Base-by-base conservation (phyloP, 2,888 invertebrate species). In the Trichacis sp. region DNA sequence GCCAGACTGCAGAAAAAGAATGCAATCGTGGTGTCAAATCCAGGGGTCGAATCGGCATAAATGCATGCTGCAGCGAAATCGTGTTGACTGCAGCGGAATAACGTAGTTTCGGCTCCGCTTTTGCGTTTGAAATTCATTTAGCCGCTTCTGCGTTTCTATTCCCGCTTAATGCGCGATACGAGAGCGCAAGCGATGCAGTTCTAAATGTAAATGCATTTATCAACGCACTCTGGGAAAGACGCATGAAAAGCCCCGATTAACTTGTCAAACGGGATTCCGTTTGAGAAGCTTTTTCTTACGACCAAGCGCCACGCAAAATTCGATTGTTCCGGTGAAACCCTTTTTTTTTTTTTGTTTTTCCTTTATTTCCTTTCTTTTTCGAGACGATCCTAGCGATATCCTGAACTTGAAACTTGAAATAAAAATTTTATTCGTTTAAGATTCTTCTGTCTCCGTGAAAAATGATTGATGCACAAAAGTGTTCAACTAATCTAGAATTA, bases 81-180 rank as follows among this genome's bases (percentile, higher is more conserved):
- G 71, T 77, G 79, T 78, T 74, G 78, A 80, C 77, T 79, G 82
- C 82, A 78, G 79, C 76, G 81, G 77, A 82, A 82, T 81, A 80
- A 80, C 74, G 71, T 68, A 64, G 72, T 79, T 81, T 69, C 65
- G 68, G 54, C 69, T 72, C 75, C 75, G 75, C 73, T 75, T 24
- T 74, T 74, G 73, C 74, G 73, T 75, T 75, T 71, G 70, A 80
- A 82, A 83, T 82, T 76, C 77, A 77, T 71, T 82, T 80, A 78
- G 72, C 57, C 69, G 69, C 71, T 78, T 77, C 76, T 78, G 81
- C 80, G 76, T 74, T 67, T 73, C 69, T 75, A 74, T 55, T 55
- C 8, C 40, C 14, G 20, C 40, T 51, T 43, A 54, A 29, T 53
- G 42, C 53, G 56, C 30, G 14, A 12, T 40, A 8, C 19, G 6